A percentile compares a stretch with the other conserved stretches of the same genome.
Conservation (phyloP, 2,797 vertebrate species). For the Orestias chungarensis region DNA sequence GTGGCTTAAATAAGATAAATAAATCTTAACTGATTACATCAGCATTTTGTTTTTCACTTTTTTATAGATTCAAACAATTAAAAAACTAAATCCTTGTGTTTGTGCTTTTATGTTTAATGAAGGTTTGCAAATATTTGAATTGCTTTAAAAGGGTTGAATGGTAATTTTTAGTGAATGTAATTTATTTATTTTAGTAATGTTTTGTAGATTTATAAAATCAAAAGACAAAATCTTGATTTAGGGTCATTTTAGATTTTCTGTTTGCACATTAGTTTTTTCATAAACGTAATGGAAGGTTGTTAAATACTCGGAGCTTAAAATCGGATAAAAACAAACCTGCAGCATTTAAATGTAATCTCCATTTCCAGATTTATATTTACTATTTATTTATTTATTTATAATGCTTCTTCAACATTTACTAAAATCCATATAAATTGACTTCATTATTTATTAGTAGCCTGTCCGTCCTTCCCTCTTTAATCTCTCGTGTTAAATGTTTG, state of each 20-base stretch:
- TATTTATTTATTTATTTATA: not conserved
- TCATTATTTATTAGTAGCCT: not conserved
- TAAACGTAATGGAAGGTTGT: not conserved
- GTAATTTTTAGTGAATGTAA: not conserved
- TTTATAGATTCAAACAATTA: not conserved
- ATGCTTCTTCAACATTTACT: not conserved
- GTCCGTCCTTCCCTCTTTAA: not conserved
- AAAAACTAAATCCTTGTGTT: no score
- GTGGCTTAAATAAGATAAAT: not conserved
- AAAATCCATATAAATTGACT: not conserved
- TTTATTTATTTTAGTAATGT: no score
- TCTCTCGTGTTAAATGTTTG: not conserved
- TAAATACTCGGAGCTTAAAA: not conserved
- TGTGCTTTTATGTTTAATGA: not conserved
- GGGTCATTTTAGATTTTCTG: constrained; percentile 1
- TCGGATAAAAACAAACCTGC: not conserved
- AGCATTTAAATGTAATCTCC: not conserved
- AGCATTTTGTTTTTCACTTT: no score
- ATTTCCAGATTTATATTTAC: not conserved
- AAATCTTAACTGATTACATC: no score
- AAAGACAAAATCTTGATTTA: not conserved
- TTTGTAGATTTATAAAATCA: not conserved
- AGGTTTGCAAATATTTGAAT: not conserved
- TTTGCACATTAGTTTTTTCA: not conserved
- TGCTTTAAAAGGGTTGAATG: not conserved